Evolutionary conservation across 2,797 vertebrate species (phyloP), one percentile per base, ranked within the genome.

Genomic region (Glossophaga mutica): DNA sequence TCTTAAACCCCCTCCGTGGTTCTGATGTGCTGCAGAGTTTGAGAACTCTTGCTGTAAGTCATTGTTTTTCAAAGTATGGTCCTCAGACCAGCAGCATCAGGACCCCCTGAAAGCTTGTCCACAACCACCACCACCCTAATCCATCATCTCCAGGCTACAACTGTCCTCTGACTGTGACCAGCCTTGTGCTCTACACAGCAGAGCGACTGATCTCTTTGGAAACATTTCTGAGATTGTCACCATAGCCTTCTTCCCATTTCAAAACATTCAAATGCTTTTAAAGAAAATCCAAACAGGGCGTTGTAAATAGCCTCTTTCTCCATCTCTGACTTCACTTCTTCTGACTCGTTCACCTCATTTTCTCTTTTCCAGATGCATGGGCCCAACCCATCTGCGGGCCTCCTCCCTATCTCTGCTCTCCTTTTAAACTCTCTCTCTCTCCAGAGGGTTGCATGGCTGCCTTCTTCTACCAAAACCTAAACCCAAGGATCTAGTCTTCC

Each of bases 211-310:
- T 79, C 5, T 19, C 79, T 88, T 57, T 46, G 68, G 65, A 90
- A 34, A 16, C n/a, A 46, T n/a, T 90, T 92, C 34, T 83, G 57
- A 77, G 3, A 65, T 76, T 67, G 32, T 76, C 15, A 14, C 34
- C 44, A 9, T 14, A 19, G 26, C 22, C 16, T 32, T n/a, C 39
- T 6, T 22, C 15, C 10, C 8, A 83, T 87, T 59, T 62, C 32
- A 79, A 90, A 92, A 50, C 12, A 81, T 29, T 46, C 55, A 22
- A 67, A 42, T 55, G 5, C 39, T 52, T 95, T 83, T 70, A 22
- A 57, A 84, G 44, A 68, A 87, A 68, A 87, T 81, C 37, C 46
- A 24, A 62, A 34, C 0, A 55, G 10, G 52, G 2, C 9, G 24
- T 89, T 26, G 34, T 55, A 29, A 52, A 48, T 37, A 46, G 16